Conservation (phyloP, 2,888 invertebrate genomes). For the Agrilus biguttatus region DNA sequence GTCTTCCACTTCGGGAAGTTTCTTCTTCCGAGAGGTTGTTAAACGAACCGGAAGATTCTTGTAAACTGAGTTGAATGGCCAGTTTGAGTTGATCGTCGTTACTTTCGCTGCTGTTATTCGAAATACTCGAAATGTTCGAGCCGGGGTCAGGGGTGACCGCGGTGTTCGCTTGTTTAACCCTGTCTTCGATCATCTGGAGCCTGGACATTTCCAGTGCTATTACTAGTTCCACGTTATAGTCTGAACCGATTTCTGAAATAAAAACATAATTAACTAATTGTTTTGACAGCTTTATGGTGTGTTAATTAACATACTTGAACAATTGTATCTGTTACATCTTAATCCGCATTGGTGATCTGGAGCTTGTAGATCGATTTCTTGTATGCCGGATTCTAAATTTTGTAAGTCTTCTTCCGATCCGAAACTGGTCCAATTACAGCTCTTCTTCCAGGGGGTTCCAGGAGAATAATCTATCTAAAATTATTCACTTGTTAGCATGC, state of each 20-base stretch:
- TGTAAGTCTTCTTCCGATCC: slow-evolving; percentile 36
- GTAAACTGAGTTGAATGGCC: slow-evolving; percentile 38
- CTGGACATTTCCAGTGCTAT: slow-evolving; percentile 54
- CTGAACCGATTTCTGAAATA: slow-evolving; percentile 21
- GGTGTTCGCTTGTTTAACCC: slow-evolving; percentile 31
- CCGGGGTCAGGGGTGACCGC: slow-evolving; percentile 22
- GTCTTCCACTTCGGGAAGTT: slow-evolving; percentile 8
- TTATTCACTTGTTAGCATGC: slow-evolving; percentile 1
- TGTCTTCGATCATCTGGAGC: slow-evolving; percentile 48
- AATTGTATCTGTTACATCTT: slow-evolving; percentile 28
- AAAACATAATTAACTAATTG: not conserved
- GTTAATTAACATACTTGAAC: slow-evolving; percentile 21
- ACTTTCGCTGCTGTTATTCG: slow-evolving; percentile 27
- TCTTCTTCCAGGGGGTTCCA: slow-evolving; percentile 34
- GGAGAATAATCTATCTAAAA: slow-evolving; percentile 25
- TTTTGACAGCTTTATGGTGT: not conserved
- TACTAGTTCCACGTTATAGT: slow-evolving; percentile 47
- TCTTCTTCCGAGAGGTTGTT: slow-evolving; percentile 13
- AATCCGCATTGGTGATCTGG: slow-evolving; percentile 41
- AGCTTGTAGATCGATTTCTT: slow-evolving; percentile 16
- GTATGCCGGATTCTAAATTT: slow-evolving; percentile 18
- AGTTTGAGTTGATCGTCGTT: slow-evolving; percentile 35
- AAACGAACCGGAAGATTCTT: slow-evolving; percentile 25
- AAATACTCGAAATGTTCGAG: slow-evolving; percentile 27
- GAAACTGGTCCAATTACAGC: slow-evolving; percentile 47